Base-by-base conservation (phyloP, 2,888 invertebrate genomes). In the Troides oblongomaculatus region DNA sequence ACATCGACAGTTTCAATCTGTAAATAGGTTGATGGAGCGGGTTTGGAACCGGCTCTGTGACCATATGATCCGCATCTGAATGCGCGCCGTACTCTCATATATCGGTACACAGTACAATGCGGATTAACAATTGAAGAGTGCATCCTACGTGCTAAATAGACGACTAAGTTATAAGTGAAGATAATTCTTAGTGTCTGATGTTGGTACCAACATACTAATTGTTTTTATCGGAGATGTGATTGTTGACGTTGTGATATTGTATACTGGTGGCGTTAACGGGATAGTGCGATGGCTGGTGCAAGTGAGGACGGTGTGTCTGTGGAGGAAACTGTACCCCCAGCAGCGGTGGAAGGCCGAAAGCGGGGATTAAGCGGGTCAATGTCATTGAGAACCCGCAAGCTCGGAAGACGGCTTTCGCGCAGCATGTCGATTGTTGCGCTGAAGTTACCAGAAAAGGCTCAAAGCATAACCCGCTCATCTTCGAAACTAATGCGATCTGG, bases 401-500 rank as follows among this genome's bases (percentile, higher is more conserved):
- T 93, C 72, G 93, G 93, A 68, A 87, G 93, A 73, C 87, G 93
- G 56, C 86, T 93, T 68, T 93, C 93, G 64, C 90, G 93, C 74
- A 92, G 93, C 78, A 92, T 93, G 89, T 93, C 93, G 36, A 91
- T 93, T 68, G 93, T 93, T 71, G 92, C 93, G 60, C 83, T 93
- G 69, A 93, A 93, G 80, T 77, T 93, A 71, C 93, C 94, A 30
- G 94, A 94, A 78, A 92, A 94, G 80, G 94, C 94, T 57, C 93
- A 94, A 73, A 93, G 93, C 77, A 93, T 95, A 75, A 94, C 94
- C 66, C 91, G 94, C 72, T 89, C 94, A 56, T 92, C 94, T 3
- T 93, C 94, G 5, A 92, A 94, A 78, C 91, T 94, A 66, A 93
- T 94, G 78, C 89, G 91, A 72, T 88, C 94, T 69, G 94, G 93